Evolutionary conservation across 2,888 invertebrate genomes (phyloP).

Genomic region (Onthophagus sagittarius): DNA sequence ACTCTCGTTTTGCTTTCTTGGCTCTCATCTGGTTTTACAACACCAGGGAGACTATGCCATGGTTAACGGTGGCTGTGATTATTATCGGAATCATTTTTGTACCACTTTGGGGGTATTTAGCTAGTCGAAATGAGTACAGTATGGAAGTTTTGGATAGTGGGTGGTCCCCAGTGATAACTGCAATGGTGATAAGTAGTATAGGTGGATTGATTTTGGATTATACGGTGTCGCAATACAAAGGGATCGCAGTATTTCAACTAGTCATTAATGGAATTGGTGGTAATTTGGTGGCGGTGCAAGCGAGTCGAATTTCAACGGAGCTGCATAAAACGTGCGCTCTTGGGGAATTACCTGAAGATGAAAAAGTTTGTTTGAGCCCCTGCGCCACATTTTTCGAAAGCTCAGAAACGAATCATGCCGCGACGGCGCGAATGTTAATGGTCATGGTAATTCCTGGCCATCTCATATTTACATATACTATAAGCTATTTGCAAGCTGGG

Average conservation of each 20-base stretch:
- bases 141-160: conserved; percentile 78
- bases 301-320: conserved; percentile 80
- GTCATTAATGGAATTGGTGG: conserved; percentile 92
- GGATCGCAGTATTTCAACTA: conserved; percentile 88
- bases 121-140: conserved; percentile 76
- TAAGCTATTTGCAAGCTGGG: conserved; percentile 77
- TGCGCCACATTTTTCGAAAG: conserved; percentile 54
- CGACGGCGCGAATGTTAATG: conserved; percentile 48
- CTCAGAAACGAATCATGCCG: conserved; percentile 44
- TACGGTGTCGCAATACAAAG: conserved; percentile 76
- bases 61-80: conserved; percentile 68
- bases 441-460: conserved; percentile 88
- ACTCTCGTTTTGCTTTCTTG: conserved; percentile 79
- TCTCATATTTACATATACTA: conserved; percentile 83
- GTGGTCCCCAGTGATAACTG: conserved; percentile 87
- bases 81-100: conserved; percentile 64
- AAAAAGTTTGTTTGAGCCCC: conserved; percentile 54
- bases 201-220: conserved; percentile 86
- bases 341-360: conserved; percentile 51
- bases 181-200: conserved; percentile 86
- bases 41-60: conserved; percentile 49
- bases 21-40: conserved; percentile 69
- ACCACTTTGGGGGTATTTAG: conserved; percentile 78
- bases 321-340: conserved; percentile 61
- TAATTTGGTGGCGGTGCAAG: conserved; percentile 89